phyloP scores from a whole-genome alignment of 2,113 vertebrate genomes.

The Leptobrachium leishanense region DNA sequence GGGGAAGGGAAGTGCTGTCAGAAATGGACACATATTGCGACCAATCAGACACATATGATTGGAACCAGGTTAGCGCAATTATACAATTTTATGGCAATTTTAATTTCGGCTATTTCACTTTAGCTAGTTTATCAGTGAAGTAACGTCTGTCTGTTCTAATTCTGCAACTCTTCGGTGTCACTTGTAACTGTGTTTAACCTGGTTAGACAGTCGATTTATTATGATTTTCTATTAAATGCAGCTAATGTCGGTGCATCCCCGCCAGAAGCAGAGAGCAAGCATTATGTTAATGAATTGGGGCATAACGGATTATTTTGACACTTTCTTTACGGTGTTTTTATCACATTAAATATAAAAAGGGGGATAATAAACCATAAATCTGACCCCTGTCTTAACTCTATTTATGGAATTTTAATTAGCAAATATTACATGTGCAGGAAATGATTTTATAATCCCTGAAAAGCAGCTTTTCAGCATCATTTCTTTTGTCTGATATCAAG shows the following conservation, averaged over 20 bases:
- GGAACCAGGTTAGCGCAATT: too few species aligned
- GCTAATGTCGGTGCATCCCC: background rate
- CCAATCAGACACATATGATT: too few species aligned
- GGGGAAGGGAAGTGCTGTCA: too few species aligned
- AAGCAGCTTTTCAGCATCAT: too few species aligned
- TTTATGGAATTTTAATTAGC: background rate
- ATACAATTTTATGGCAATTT: too few species aligned
- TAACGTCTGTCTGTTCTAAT: too few species aligned
- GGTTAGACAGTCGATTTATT: background rate
- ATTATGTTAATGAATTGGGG: background rate
- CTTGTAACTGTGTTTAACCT: background rate
- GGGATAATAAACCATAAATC: background rate
- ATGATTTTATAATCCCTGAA: too few species aligned
- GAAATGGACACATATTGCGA: too few species aligned
- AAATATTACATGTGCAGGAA: too few species aligned
- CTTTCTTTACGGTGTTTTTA: background rate
- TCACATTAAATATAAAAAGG: background rate
- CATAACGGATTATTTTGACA: slow-evolving; percentile 15
- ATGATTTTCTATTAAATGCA: background rate
- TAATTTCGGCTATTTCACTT: too few species aligned
- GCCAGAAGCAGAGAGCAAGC: background rate
- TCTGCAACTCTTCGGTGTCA: background rate
- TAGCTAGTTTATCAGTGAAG: too few species aligned
- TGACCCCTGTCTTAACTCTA: background rate
- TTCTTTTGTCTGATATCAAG: too few species aligned